Percentiles rank a stretch among this genome's conserved stretches.
phyloP scores from a whole-genome alignment of 2,888 invertebrate genomes.

The Dichetophora obliterata region DNA sequence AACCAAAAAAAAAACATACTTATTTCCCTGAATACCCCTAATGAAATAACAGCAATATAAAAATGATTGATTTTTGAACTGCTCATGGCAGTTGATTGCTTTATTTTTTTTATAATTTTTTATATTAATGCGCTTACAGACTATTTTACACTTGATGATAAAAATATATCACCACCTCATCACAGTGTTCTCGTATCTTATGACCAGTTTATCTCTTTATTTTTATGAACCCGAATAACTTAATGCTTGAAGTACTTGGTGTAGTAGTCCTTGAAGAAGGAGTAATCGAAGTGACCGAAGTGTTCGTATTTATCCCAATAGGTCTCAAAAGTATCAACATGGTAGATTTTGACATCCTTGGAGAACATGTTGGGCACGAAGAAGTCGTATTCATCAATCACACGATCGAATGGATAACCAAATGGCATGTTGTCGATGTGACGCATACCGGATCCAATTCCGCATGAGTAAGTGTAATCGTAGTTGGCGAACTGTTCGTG shows the following conservation, averaged over 20 bases:
- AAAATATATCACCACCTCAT: slow-evolving; percentile 19
- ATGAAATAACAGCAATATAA: not conserved
- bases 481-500: slow-evolving; percentile 71
- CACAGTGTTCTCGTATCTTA: slow-evolving; percentile 5
- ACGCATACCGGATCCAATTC: slow-evolving; percentile 72
- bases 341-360: slow-evolving; percentile 77
- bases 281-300: slow-evolving; percentile 43
- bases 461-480: slow-evolving; percentile 71
- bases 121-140: not conserved
- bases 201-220: not conserved
- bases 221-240: too few relatives aligned
- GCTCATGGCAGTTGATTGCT: slow-evolving; percentile 39
- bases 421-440: slow-evolving; percentile 75
- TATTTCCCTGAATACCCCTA: too few relatives aligned
- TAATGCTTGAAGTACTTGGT: slow-evolving; percentile 23
- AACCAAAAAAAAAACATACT: too few relatives aligned
- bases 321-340: slow-evolving; percentile 64
- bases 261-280: slow-evolving; percentile 44
- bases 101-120: slow-evolving; percentile 14
- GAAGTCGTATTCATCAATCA: slow-evolving; percentile 73
- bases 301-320: slow-evolving; percentile 53
- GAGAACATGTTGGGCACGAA: slow-evolving; percentile 78
- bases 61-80: slow-evolving; percentile 29
- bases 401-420: slow-evolving; percentile 82
- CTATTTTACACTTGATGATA: slow-evolving; percentile 8